Evolutionary conservation across 2,888 invertebrate genomes (phyloP).

Genomic region (Apodemia mormo): DNA sequence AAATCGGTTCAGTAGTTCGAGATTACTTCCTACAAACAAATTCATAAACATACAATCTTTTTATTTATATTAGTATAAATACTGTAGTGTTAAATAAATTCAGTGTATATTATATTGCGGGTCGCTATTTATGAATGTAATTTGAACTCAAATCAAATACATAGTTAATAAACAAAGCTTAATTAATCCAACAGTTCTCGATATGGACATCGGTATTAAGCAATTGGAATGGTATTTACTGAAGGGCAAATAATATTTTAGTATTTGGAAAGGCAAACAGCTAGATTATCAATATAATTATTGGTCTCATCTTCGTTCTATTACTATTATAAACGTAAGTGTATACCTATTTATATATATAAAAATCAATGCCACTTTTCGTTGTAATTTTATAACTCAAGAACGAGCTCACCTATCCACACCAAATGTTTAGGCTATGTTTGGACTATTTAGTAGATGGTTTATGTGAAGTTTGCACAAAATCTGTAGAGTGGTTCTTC

Average conservation of each 20-base stretch:
- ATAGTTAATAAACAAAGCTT: slow-evolving; percentile 9
- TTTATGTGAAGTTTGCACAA: too few relatives aligned
- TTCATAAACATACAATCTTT: too few relatives aligned
- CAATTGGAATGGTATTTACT: slow-evolving; percentile 36
- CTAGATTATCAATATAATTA: slow-evolving; percentile 19
- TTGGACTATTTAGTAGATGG: too few relatives aligned
- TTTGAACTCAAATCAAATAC: slow-evolving; percentile 10
- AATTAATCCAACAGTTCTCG: slow-evolving; percentile 20
- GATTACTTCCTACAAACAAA: too few relatives aligned
- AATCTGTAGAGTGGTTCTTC: too few relatives aligned
- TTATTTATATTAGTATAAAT: not conserved
- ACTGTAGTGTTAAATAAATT: not conserved
- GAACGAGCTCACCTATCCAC: too few relatives aligned
- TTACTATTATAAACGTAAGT: not conserved
- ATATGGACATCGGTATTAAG: slow-evolving; percentile 42
- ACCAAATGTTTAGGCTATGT: too few relatives aligned
- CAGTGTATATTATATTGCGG: not conserved
- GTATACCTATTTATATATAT: too few relatives aligned
- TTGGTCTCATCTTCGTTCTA: slow-evolving; percentile 26
- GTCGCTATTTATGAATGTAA: not conserved
- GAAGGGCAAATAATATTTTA: slow-evolving; percentile 35
- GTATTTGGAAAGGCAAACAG: slow-evolving; percentile 32
- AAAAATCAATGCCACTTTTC: too few relatives aligned
- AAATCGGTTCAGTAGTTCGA: too few relatives aligned
- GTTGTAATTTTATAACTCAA: too few relatives aligned